Evolutionary conservation across 2,113 vertebrate genomes (phyloP).

Genomic region (Ictalurus punctatus): DNA sequence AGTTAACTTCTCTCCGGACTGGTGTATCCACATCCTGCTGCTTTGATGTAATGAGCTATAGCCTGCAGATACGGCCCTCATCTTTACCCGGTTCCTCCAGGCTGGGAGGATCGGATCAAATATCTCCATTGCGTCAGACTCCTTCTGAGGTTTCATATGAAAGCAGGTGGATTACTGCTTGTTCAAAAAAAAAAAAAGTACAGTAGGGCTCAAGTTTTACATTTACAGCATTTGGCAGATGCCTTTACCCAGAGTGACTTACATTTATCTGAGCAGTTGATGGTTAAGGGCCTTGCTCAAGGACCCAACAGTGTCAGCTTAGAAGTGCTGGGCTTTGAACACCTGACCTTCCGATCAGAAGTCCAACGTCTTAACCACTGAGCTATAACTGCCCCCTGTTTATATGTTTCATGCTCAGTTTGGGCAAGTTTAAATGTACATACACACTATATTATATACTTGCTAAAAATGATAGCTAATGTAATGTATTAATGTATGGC

Average conservation of each 20-base stretch:
- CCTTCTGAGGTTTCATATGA: constrained; percentile 26
- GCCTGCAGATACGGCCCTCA: constrained; percentile 30
- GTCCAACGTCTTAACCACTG: too few species aligned
- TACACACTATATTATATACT: background rate
- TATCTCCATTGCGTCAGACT: constrained; percentile 15
- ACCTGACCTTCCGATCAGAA: too few species aligned
- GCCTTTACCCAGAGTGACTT: too few species aligned
- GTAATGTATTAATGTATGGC: background rate
- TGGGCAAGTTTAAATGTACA: too few species aligned
- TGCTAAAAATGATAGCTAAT: background rate
- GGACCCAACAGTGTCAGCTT: too few species aligned
- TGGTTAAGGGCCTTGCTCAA: too few species aligned
- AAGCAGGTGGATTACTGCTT: constrained; percentile 14
- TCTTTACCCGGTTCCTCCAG: constrained; percentile 27
- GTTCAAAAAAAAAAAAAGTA: background rate
- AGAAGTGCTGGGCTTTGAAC: too few species aligned
- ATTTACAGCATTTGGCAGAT: too few species aligned
- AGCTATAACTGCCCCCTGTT: too few species aligned
- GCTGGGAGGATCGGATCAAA: constrained; percentile 24
- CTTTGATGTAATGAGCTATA: constrained; percentile 13
- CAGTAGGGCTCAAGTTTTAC: background rate
- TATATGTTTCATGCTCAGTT: too few species aligned
- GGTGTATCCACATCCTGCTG: constrained; percentile 33
- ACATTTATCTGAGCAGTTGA: too few species aligned
- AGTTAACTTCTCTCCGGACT: constrained; percentile 20